phyloP scores from a whole-genome alignment of 2,113 vertebrate genomes.

The Hippolais icterina region DNA sequence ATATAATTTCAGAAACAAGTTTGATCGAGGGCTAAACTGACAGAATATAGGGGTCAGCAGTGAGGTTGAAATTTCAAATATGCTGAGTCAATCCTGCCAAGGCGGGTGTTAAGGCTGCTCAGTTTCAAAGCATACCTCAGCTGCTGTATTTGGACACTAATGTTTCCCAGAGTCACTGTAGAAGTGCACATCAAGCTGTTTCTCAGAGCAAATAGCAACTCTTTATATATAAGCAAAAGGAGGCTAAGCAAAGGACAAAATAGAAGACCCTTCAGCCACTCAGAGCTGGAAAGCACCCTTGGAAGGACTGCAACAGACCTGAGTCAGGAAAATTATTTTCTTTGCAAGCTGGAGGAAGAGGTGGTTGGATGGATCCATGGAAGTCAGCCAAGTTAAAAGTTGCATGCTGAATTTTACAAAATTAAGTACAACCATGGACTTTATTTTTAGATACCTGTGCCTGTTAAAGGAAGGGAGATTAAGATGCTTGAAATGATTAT shows the following conservation, averaged over 20 bases:
- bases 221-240: neutral
- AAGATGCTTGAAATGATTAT: neutral
- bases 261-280: neutral
- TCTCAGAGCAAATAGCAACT: neutral
- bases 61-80: neutral
- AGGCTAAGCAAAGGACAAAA: neutral
- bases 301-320: neutral
- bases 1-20: neutral
- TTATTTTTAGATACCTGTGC: constrained; percentile 1
- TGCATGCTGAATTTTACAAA: neutral
- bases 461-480: neutral
- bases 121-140: neutral
- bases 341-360: neutral
- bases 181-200: neutral
- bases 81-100: neutral
- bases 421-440: neutral
- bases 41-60: neutral
- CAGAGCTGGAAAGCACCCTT: neutral
- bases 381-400: neutral
- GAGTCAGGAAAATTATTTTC: neutral
- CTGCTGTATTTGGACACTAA: neutral
- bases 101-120: neutral
- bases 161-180: neutral
- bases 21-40: neutral
- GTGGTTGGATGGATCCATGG: neutral